Evolutionary conservation across 2,888 invertebrate species (phyloP).

Genomic region (Meandrusa payeni): DNA sequence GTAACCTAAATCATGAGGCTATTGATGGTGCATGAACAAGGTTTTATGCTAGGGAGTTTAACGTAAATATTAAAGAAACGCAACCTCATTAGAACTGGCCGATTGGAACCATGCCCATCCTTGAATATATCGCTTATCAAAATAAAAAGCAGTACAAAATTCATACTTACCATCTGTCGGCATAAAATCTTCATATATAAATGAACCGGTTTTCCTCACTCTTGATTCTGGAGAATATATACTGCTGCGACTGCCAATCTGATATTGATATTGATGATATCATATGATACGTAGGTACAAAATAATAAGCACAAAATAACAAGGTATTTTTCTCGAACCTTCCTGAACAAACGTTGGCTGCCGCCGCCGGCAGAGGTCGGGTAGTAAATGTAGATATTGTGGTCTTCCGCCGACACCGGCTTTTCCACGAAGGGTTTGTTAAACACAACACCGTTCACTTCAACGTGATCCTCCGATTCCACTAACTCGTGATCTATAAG

Average conservation of each 20-base stretch:
- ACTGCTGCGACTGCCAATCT: conserved; percentile 99
- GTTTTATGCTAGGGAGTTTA: no score
- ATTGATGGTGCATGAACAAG: no score
- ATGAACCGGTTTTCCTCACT: conserved; percentile 97
- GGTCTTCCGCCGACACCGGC: conserved; percentile 99
- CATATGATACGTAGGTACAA: neutral
- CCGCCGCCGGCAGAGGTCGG: conserved; percentile 99
- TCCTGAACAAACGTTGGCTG: conserved; percentile 97
- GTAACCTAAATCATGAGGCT: no score
- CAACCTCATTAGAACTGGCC: no score
- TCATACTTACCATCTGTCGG: conserved; percentile 94
- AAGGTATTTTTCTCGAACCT: conserved; percentile 79
- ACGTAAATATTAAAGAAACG: no score
- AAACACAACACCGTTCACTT: conserved; percentile 96
- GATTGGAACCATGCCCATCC: no score
- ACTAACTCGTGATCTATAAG: conserved; percentile 91
- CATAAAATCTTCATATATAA: conserved; percentile 99
- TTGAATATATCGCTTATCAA: no score
- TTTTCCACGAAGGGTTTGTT: conserved; percentile 99
- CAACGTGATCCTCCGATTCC: conserved; percentile 98
- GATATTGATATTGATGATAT: no score
- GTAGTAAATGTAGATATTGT: conserved; percentile 99
- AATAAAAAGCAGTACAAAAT: no score
- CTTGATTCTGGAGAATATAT: conserved; percentile 98
- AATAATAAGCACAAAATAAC: neutral